Percentiles rank a stretch among this genome's conserved stretches.
phyloP scores from a whole-genome alignment of 2,113 vertebrate genomes.

The Megaceryle maxima region DNA sequence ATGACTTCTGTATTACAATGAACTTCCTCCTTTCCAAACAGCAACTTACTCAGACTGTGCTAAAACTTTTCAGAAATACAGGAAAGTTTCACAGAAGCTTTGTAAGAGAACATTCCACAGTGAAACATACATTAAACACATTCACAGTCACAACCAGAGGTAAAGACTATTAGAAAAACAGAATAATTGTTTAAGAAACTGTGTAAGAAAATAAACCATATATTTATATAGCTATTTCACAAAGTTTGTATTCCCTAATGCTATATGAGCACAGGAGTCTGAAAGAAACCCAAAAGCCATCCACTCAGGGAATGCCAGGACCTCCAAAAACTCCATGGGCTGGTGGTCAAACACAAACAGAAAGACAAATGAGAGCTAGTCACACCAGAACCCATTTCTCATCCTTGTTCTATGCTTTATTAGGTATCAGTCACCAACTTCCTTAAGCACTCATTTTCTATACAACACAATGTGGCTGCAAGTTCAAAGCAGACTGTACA shows the following conservation, averaged over 20 bases:
- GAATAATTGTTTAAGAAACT: background rate
- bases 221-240: background rate
- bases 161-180: background rate
- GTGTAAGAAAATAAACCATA: background rate
- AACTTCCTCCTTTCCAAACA: constrained; percentile 8
- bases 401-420: background rate
- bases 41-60: background rate
- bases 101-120: background rate
- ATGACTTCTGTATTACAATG: constrained; percentile 14
- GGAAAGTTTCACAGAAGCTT: background rate
- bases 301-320: constrained; percentile 56
- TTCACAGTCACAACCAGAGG: background rate
- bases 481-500: constrained; percentile 26
- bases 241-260: background rate
- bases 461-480: background rate
- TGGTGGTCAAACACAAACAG: constrained; percentile 61
- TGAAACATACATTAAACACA: background rate
- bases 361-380: constrained; percentile 37
- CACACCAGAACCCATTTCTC: constrained; percentile 4
- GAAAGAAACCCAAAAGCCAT: constrained; percentile 55
- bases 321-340: constrained; percentile 62
- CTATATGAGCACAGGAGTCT: background rate
- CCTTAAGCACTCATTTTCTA: constrained; percentile 22
- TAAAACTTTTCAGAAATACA: background rate
- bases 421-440: constrained; percentile 16